Percentiles rank a stretch among this genome's conserved stretches.
These are phyloP conservation scores for Corvus hawaiiensis DNA, from an alignment of 2,113 vertebrate genomes.

Conservation along the genomic window DNA sequence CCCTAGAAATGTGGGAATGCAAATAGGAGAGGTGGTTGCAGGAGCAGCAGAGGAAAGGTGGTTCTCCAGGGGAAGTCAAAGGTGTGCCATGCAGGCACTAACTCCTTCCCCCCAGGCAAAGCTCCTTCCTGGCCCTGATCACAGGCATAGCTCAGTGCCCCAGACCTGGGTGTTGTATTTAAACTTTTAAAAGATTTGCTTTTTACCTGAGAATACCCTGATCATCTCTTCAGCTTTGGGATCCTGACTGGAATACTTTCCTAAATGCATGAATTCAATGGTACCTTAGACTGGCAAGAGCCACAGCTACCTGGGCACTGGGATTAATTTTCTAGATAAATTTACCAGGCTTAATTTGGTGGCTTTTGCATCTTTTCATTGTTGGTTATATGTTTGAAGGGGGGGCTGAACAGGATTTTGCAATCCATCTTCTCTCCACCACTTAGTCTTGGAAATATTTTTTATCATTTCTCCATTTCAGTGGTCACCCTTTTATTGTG, in stretches of 20 bases:
- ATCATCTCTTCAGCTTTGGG: neutral
- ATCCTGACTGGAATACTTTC: neutral
- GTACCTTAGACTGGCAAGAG: neutral
- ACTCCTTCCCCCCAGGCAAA: neutral
- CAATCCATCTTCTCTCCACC: neutral
- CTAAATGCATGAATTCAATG: neutral
- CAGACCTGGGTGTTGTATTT: neutral
- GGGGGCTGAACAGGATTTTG: neutral
- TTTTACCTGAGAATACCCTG: neutral
- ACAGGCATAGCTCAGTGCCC: neutral
- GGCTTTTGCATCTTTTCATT: neutral
- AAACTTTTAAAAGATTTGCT: neutral
- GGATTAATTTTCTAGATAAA: neutral
- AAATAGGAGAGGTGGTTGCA: neutral
- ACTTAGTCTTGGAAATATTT: neutral
- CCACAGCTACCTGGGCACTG: neutral
- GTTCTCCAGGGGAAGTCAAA: neutral
- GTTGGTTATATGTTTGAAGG: neutral
- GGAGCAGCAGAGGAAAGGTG: neutral
- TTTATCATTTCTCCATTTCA: neutral
- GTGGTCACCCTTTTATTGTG: neutral
- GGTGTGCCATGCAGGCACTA: neutral
- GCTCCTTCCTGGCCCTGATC: neutral
- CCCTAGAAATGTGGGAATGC: neutral
- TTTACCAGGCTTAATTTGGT: neutral